phyloP scores from a whole-genome alignment of 2,113 vertebrate genomes.

The Poicephalus gulielmi region DNA sequence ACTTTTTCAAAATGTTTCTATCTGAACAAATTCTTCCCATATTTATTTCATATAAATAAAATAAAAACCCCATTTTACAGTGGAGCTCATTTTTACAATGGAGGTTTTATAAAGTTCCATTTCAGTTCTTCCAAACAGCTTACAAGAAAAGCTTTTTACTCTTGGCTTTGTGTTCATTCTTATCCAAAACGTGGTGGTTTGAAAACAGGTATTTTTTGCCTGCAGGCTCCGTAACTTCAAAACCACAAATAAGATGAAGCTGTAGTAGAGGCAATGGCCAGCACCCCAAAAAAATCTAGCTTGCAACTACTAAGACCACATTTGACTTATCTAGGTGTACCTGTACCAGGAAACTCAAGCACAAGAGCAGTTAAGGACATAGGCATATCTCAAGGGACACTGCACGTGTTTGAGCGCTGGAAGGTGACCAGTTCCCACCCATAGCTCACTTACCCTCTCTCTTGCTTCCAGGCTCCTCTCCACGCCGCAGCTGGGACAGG shows the following conservation, averaged over 20 bases:
- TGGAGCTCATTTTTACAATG: not conserved
- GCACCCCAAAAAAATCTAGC: not conserved
- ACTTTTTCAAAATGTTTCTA: not conserved
- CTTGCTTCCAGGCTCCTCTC: slow-evolving; percentile 60
- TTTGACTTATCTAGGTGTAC: not conserved
- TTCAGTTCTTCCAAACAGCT: not conserved
- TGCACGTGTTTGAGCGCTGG: fast-evolving
- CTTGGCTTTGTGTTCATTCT: not conserved
- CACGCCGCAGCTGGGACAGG: slow-evolving; percentile 78
- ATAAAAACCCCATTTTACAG: not conserved
- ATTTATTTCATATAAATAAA: not conserved
- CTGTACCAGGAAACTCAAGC: fast-evolving
- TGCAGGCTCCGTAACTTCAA: not conserved
- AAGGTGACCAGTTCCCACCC: not conserved
- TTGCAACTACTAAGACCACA: not conserved
- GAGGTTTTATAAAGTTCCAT: not conserved
- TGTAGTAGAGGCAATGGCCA: not conserved
- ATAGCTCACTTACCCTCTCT: not conserved
- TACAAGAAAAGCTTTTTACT: not conserved
- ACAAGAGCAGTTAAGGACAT: not conserved
- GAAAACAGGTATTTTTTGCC: not conserved
- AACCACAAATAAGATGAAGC: not conserved
- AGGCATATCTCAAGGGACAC: not conserved
- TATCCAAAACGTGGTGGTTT: not conserved
- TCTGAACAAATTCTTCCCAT: not conserved